Conservation (phyloP, 2,888 invertebrate species). For the Spatulosminthurus flaviceps region DNA sequence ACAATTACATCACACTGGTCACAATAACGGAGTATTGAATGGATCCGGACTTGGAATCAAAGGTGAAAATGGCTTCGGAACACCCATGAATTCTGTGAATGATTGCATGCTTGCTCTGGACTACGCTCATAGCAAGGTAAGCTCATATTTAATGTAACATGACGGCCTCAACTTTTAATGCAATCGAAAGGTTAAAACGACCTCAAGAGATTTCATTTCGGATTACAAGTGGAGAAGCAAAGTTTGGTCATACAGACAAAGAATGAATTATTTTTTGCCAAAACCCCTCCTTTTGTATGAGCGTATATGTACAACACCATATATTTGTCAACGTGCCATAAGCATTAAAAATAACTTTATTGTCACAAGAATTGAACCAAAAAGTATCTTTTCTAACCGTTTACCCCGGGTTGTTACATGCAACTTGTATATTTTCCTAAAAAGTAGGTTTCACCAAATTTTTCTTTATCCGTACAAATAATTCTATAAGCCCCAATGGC, state of each 20-base stretch:
- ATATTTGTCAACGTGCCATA: conserved; percentile 26
- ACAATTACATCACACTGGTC: conserved; percentile 50
- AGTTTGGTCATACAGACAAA: no score
- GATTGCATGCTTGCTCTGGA: conserved; percentile 78
- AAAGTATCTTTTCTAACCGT: background rate
- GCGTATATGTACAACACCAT: background rate
- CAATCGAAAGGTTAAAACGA: no score
- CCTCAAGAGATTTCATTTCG: no score
- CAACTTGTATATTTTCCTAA: no score
- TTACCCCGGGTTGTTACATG: no score
- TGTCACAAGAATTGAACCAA: conserved; percentile 38
- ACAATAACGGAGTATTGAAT: conserved; percentile 40
- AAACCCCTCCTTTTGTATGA: background rate
- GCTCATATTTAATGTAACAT: no score
- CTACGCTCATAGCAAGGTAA: conserved; percentile 76
- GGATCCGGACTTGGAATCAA: conserved; percentile 61
- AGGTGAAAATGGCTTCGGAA: conserved; percentile 64
- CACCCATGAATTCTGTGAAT: conserved; percentile 66
- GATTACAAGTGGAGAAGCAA: no score
- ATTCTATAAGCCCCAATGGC: no score
- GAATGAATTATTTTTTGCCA: background rate
- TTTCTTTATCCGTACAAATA: no score
- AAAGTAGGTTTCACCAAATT: no score
- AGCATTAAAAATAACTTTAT: conserved; percentile 41
- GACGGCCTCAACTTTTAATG: no score